Conservation (phyloP, 2,113 vertebrate genomes). For the Myrmecobius fasciatus region DNA sequence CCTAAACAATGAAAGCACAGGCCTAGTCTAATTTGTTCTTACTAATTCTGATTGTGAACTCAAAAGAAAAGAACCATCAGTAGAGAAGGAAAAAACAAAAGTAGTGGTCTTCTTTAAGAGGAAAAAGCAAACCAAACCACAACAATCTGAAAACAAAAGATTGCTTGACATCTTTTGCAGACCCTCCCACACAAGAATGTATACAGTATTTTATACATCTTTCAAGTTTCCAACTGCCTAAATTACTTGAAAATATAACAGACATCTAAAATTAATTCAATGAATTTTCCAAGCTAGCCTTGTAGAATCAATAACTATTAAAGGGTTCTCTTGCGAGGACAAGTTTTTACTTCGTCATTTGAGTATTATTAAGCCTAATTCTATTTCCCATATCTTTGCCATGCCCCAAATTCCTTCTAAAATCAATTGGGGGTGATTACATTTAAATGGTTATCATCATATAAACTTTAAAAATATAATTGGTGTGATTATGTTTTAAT, state of each 20-base stretch:
- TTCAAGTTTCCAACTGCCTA: background rate
- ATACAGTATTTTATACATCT: background rate
- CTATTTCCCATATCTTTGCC: background rate
- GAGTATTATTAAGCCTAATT: background rate
- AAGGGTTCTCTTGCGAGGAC: slow-evolving; percentile 21
- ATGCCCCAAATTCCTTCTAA: background rate
- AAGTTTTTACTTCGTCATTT: slow-evolving; percentile 31
- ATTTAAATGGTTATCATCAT: background rate
- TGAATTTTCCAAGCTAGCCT: slow-evolving; percentile 24
- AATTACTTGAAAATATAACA: slow-evolving; percentile 2
- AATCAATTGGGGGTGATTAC: slow-evolving; percentile 31
- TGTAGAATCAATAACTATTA: background rate
- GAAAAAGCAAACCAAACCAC: background rate
- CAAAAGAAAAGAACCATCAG: background rate
- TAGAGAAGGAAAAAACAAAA: background rate
- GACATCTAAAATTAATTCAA: background rate
- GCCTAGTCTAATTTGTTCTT: background rate
- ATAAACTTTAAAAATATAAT: slow-evolving; percentile 33
- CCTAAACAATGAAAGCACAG: background rate
- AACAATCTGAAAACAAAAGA: background rate
- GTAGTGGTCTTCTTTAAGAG: background rate
- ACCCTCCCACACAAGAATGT: background rate
- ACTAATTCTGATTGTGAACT: background rate
- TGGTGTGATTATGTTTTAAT: slow-evolving; percentile 9
- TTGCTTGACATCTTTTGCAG: background rate